Conservation (phyloP, 35 echinoderm and acorn worm genomes). For the Strongylocentrotus purpuratus region DNA sequence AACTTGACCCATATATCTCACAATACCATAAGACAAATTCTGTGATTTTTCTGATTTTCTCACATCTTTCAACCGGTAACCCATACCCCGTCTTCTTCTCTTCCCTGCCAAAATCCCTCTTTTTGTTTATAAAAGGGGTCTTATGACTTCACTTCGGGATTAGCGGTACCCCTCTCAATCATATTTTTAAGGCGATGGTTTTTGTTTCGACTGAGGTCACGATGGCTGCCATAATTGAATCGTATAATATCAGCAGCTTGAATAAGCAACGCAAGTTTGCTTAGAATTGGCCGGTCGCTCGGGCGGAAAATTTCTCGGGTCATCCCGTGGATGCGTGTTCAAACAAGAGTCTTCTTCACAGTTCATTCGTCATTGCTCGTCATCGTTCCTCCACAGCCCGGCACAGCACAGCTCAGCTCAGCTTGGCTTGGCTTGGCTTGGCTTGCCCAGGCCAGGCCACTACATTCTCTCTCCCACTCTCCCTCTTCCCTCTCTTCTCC, state of each 20-base stretch:
- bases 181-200: constrained; percentile 8
- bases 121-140: constrained; percentile 5
- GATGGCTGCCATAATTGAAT: constrained; percentile 48
- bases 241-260: constrained; percentile 52
- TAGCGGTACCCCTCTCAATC: neutral
- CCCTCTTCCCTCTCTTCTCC: constrained; percentile 18
- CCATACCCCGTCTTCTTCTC: neutral
- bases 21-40: constrained; percentile 2
- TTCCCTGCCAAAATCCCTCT: neutral
- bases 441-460: neutral
- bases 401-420: neutral
- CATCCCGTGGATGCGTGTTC: constrained; percentile 43
- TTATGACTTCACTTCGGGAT: constrained; percentile 10
- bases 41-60: neutral
- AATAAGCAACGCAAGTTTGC: constrained; percentile 54
- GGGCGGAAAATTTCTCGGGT: constrained; percentile 47
- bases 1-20: constrained; percentile 2
- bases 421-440: too few relatives aligned
- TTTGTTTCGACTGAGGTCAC: constrained; percentile 36
- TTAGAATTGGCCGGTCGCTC: constrained; percentile 26
- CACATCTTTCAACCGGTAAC: neutral
- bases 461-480: neutral
- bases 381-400: neutral
- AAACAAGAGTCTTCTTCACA: constrained; percentile 47
- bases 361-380: constrained; percentile 29